These are phyloP conservation scores for Tricholaema leucomelas DNA, from an alignment of 2,113 vertebrate genomes.

Conservation along the genomic window DNA sequence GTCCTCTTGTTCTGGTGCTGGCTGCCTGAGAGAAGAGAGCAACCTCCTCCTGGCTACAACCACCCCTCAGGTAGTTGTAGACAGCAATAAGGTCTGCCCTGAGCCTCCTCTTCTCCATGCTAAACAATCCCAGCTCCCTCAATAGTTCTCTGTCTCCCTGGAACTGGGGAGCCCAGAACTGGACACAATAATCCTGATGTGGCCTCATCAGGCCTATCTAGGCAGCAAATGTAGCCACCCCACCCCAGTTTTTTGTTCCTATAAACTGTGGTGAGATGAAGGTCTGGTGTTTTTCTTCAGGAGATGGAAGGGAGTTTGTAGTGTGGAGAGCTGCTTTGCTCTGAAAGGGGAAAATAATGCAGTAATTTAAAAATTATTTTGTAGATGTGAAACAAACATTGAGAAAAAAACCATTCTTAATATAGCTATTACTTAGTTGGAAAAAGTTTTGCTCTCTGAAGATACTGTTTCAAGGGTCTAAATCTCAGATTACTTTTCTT, in stretches of 20 bases:
- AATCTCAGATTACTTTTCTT: neutral
- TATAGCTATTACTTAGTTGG: fast-evolving
- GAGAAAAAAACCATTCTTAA: fast-evolving
- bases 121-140: too few species aligned
- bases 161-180: too few species aligned
- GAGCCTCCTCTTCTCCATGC: too few species aligned
- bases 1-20: too few species aligned
- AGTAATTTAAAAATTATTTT: neutral
- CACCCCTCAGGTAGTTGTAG: too few species aligned
- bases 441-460: neutral
- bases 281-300: fast-evolving
- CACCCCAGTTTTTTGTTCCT: neutral
- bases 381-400: fast-evolving
- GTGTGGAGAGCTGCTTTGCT: fast-evolving
- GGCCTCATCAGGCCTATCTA: too few species aligned
- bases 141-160: too few species aligned
- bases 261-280: neutral
- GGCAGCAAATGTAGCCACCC: too few species aligned
- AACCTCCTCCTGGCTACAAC: too few species aligned
- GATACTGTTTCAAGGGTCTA: neutral
- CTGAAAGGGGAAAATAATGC: neutral
- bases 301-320: fast-evolving
- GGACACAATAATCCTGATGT: too few species aligned
- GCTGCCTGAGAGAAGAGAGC: too few species aligned
- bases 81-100: too few species aligned